Evolutionary conservation across 2,888 invertebrate genomes (phyloP).

Genomic region (Sminthurides aquaticus): DNA sequence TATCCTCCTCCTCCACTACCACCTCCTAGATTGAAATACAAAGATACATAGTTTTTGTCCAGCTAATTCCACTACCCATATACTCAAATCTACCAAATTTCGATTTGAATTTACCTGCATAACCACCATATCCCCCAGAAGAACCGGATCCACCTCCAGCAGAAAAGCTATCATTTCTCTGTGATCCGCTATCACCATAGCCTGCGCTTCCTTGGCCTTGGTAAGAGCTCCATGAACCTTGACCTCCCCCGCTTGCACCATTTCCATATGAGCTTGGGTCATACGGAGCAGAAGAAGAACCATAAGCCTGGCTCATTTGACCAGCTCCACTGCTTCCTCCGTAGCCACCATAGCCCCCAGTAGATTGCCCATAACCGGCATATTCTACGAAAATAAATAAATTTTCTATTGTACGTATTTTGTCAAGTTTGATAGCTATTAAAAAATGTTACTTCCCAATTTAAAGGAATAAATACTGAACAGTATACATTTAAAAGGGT

Average conservation of each 20-base stretch:
- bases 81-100: background rate
- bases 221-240: constrained; percentile 22
- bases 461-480: too few species aligned
- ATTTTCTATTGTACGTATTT: too few species aligned
- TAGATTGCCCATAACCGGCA: constrained; percentile 14
- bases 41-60: too few species aligned
- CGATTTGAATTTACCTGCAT: constrained; percentile 14
- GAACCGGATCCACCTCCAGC: constrained; percentile 14
- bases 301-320: constrained; percentile 15
- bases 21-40: background rate
- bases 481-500: too few species aligned
- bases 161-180: constrained; percentile 14
- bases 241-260: constrained; percentile 13
- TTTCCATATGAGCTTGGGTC: constrained; percentile 19
- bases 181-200: constrained; percentile 11
- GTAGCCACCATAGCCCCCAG: constrained; percentile 16
- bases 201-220: constrained; percentile 18
- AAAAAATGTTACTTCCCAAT: too few species aligned
- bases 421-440: too few species aligned
- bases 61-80: too few species aligned
- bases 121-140: constrained; percentile 16
- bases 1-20: constrained; percentile 7
- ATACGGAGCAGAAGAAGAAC: constrained; percentile 14
- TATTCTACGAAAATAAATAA: constrained; percentile 5
- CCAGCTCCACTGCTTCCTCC: constrained; percentile 15